Base-by-base conservation (phyloP, 1,140 invertebrate genomes). In the Orchesella cincta region DNA sequence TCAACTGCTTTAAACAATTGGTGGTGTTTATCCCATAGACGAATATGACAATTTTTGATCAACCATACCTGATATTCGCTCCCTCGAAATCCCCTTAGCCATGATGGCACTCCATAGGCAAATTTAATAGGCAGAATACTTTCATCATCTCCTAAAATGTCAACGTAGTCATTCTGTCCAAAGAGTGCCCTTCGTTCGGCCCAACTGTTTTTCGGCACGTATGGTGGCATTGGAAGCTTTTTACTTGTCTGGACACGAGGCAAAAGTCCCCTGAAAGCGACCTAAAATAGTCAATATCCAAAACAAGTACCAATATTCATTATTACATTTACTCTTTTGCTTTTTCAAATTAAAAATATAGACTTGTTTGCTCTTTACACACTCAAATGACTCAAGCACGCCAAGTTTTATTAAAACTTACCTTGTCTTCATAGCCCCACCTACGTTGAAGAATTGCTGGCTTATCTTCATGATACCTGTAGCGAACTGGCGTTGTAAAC, bases 91-190 rank as follows among this genome's bases (percentile, higher is more conserved):
- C 95, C 95, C 83, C 92, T 89, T 20, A 98, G 86, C 95, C 95
- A 98, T 0, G 86, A 84, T 0, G 95, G 96, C 16, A 96, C 89
- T 80, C 91, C 90, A 80, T 96, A 95, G 1, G 95, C 83, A n/a
- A 94, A 89, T 83, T 89, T 91, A 0, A 91, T 90, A 0, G 95
- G 95, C 86, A 95, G 91, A 33, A 98, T 79, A 3, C 14, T 51
- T 14, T 89, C 88, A 70, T 92, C 92, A 84, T 92, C 90, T 1
- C 95, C 95, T 34, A 98, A 87, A 73, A 98, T 97, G 86, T 98
- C 95, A 74, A 98, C 97, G 83, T 97, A 98, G 86, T 98, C 96
- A 88, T 98, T 98, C 84, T 98, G 95, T 0, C 96, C 96, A 88
- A 94, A 96, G 0, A 95, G 83, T 14, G 94, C 94, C 84, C 89